A percentile compares a stretch with the other conserved stretches of the same genome.
These are phyloP conservation scores for Lateolabrax maculatus DNA, from an alignment of 2,797 vertebrate genomes.

Conservation along the genomic window DNA sequence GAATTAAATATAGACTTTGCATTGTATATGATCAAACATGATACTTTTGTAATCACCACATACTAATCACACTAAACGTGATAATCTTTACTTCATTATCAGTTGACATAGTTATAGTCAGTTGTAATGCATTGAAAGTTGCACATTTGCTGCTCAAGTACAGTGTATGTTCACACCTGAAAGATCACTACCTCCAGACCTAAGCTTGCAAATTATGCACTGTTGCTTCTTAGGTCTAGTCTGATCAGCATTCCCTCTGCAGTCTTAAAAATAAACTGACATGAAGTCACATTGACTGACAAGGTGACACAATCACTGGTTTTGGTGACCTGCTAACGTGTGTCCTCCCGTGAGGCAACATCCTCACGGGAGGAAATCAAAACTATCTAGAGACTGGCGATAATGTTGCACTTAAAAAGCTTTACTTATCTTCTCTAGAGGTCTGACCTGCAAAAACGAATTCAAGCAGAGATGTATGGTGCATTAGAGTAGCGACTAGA, in stretches of 20 bases:
- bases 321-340: not conserved
- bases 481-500: not conserved
- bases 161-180: too few relatives aligned
- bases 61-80: too few relatives aligned
- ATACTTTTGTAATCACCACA: not conserved
- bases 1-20: not conserved
- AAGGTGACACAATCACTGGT: not conserved
- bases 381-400: not conserved
- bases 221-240: not conserved
- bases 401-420: not conserved
- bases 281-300: not conserved
- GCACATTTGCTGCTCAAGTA: too few relatives aligned
- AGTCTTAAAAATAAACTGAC: not conserved
- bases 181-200: too few relatives aligned
- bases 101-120: not conserved
- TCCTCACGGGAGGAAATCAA: not conserved
- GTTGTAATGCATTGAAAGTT: not conserved
- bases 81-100: too few relatives aligned
- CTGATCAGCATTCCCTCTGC: not conserved
- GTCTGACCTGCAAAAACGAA: not conserved
- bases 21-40: not conserved
- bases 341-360: too few relatives aligned
- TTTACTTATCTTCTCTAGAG: not conserved
- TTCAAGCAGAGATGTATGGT: not conserved
- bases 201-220: not conserved